Evolutionary conservation across 1,140 invertebrate species (phyloP).

Genomic region (Penaeus japonicus): DNA sequence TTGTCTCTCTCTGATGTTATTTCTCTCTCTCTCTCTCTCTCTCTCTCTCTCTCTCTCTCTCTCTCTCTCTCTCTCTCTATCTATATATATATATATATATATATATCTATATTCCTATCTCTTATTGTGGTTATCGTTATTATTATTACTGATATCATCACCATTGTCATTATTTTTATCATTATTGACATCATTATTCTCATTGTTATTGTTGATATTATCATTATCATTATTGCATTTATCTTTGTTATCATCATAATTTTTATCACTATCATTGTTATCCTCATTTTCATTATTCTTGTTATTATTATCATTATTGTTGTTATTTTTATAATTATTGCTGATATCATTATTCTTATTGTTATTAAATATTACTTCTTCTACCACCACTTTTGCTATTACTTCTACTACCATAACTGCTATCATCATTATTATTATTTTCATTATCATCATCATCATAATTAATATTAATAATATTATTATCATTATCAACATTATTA

Average conservation of each 20-base stretch:
- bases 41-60: background rate
- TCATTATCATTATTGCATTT: too few relatives aligned
- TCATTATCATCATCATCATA: background rate
- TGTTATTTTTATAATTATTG: background rate
- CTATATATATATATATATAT: background rate
- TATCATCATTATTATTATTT: background rate
- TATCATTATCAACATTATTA: background rate
- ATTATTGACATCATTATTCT: too few relatives aligned
- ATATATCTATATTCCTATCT: background rate
- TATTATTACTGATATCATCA: background rate
- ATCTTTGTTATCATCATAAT: too few relatives aligned
- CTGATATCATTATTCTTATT: background rate
- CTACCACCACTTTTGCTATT: conserved; percentile 4
- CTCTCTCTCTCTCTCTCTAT: background rate
- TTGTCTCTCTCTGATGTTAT: background rate
- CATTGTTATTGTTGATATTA: too few relatives aligned
- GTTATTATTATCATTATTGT: background rate
- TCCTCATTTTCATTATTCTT: too few relatives aligned
- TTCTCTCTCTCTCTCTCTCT: background rate
- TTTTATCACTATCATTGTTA: too few relatives aligned
- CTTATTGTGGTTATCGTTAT: too few relatives aligned
- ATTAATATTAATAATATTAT: background rate
- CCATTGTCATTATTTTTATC: background rate
- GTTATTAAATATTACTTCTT: background rate
- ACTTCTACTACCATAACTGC: background rate